phyloP scores from a whole-genome alignment of 2,113 vertebrate genomes.

The Aix galericulata region DNA sequence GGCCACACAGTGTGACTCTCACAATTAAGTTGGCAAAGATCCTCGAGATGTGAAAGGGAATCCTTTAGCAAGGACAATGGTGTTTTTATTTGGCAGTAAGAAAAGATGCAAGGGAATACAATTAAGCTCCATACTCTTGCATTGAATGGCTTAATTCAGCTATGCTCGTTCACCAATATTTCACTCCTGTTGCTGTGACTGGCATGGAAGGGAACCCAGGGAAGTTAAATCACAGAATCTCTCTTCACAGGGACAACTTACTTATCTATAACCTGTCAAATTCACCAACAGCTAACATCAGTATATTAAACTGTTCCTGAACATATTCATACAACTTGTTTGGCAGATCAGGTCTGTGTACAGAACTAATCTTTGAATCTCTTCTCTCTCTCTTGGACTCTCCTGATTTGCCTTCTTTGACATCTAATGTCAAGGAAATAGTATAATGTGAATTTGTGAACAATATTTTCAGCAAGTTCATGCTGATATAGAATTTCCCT shows the following conservation, averaged over 20 bases:
- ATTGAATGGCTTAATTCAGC: slow-evolving; percentile 81
- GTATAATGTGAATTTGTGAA: slow-evolving; percentile 52
- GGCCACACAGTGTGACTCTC: slow-evolving; percentile 68
- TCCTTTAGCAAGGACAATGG: slow-evolving; percentile 76
- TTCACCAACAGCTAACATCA: slow-evolving; percentile 63
- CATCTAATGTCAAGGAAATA: slow-evolving; percentile 40
- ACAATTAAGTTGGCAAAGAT: slow-evolving; percentile 78
- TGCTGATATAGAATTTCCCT: slow-evolving; percentile 71
- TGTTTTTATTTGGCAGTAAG: slow-evolving; percentile 76
- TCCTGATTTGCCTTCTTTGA: slow-evolving; percentile 22
- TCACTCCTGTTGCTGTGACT: slow-evolving; percentile 67
- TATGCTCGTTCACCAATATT: slow-evolving; percentile 45
- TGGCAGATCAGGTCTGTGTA: not conserved
- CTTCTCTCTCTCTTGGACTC: not conserved
- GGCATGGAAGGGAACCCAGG: slow-evolving; percentile 61
- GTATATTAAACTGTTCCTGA: slow-evolving; percentile 48
- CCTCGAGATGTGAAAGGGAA: slow-evolving; percentile 76
- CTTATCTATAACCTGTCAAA: slow-evolving; percentile 76
- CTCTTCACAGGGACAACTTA: slow-evolving; percentile 58
- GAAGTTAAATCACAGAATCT: slow-evolving; percentile 54
- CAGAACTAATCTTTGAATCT: slow-evolving; percentile 17
- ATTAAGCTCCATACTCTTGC: slow-evolving; percentile 67
- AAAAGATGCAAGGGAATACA: slow-evolving; percentile 75
- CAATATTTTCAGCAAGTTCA: slow-evolving; percentile 65
- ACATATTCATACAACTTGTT: slow-evolving; percentile 5